Percentiles rank a stretch among this genome's conserved stretches.
These are phyloP conservation scores for Pristionchus pacificus DNA, from an alignment of 1,140 invertebrate species.

Conservation along the genomic window DNA sequence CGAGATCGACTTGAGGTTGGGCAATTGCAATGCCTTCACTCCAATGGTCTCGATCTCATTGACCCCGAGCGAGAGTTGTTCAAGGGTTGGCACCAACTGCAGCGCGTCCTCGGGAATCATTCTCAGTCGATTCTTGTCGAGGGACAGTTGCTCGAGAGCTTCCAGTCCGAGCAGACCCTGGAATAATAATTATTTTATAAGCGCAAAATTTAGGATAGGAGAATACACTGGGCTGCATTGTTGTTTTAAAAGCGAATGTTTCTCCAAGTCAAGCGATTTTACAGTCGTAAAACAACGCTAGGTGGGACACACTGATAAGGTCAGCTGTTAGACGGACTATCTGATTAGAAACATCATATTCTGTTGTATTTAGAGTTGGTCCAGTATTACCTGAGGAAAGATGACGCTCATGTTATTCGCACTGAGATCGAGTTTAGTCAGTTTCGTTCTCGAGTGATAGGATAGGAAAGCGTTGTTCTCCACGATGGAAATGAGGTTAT, in stretches of 20 bases:
- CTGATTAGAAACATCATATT: no score
- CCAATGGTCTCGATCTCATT: conserved; percentile 33
- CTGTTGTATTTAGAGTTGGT: no score
- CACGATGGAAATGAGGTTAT: conserved; percentile 37
- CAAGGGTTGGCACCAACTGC: conserved; percentile 38
- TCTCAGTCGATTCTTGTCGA: conserved; percentile 42
- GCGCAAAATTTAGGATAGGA: no score
- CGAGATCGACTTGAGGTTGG: conserved; percentile 42
- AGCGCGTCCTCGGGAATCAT: conserved; percentile 41
- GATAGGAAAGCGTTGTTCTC: conserved; percentile 34
- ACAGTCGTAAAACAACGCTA: no score
- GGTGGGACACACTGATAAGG: no score
- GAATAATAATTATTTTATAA: background rate
- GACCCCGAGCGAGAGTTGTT: conserved; percentile 42
- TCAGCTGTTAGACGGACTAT: no score
- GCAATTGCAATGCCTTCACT: conserved; percentile 30
- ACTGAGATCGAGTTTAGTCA: conserved; percentile 42
- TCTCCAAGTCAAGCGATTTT: background rate
- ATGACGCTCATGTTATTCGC: conserved; percentile 41
- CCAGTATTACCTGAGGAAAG: conserved; percentile 21
- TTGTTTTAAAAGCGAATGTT: background rate
- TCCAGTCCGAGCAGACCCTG: conserved; percentile 43
- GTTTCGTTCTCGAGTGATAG: conserved; percentile 30
- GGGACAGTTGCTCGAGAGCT: conserved; percentile 36
- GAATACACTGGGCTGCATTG: no score